phyloP scores from a whole-genome alignment of 2,113 vertebrate genomes.

The Notechis scutatus region DNA sequence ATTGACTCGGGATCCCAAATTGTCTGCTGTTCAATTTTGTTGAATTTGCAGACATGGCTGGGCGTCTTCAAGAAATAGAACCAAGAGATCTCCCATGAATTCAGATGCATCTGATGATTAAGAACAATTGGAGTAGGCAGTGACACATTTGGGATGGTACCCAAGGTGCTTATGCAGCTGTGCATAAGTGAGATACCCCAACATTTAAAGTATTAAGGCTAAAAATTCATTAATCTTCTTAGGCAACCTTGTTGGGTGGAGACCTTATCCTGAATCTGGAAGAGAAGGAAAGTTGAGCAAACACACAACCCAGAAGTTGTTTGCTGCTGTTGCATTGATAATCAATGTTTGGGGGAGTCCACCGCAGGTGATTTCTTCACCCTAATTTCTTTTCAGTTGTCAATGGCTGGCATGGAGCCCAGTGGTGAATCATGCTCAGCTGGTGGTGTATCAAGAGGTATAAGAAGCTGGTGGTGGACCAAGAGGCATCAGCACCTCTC shows the following conservation, averaged over 20 bases:
- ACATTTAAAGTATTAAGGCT: slow-evolving; percentile 16
- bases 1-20: not conserved
- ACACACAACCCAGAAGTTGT: not conserved
- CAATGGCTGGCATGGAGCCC: not conserved
- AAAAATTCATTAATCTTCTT: not conserved
- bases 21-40: not conserved
- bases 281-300: not conserved
- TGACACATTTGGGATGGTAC: not conserved
- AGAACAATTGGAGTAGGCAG: no score
- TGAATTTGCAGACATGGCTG: not conserved
- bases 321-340: not conserved
- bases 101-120: not conserved
- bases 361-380: not conserved
- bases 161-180: not conserved
- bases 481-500: not conserved
- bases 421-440: not conserved
- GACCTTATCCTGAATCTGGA: not conserved
- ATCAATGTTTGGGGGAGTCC: not conserved
- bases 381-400: not conserved
- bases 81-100: not conserved
- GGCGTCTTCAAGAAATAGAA: not conserved
- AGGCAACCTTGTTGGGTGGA: not conserved
- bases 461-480: not conserved
- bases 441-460: not conserved
- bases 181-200: not conserved